phyloP scores from a whole-genome alignment of 2,888 invertebrate species.

The Cephus runcator region DNA sequence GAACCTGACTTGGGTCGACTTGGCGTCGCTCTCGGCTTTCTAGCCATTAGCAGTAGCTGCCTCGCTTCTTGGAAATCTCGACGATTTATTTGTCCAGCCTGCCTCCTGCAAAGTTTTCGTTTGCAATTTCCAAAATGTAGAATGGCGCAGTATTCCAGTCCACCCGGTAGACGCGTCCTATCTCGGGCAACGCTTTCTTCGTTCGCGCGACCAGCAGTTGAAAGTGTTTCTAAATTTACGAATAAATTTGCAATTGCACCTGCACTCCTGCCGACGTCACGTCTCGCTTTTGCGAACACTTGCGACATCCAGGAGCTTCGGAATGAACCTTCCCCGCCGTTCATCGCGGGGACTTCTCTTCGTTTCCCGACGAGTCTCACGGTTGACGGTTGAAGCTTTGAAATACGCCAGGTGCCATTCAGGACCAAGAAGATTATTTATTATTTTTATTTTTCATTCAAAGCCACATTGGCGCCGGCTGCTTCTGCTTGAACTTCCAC shows the following conservation, averaged over 20 bases:
- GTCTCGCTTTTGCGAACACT: neutral
- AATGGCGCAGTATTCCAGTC: neutral
- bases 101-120: neutral
- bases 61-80: neutral
- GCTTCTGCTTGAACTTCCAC: neutral
- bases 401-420: neutral
- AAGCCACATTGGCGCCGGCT: neutral
- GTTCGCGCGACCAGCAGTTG: slow-evolving; percentile 29
- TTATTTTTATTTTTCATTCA: neutral
- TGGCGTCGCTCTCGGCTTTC: slow-evolving; percentile 20
- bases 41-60: slow-evolving; percentile 29
- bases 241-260: neutral
- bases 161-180: neutral
- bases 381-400: neutral
- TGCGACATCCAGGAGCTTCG: neutral
- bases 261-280: neutral
- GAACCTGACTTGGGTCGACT: neutral
- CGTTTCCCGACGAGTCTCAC: neutral
- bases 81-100: neutral
- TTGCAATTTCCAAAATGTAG: slow-evolving; percentile 5
- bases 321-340: neutral
- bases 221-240: slow-evolving; percentile 30
- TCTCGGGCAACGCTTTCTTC: slow-evolving; percentile 28
- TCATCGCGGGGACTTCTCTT: neutral
- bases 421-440: neutral